Conservation (phyloP, 2,113 vertebrate species). For the Tragelaphus strepsiceros region DNA sequence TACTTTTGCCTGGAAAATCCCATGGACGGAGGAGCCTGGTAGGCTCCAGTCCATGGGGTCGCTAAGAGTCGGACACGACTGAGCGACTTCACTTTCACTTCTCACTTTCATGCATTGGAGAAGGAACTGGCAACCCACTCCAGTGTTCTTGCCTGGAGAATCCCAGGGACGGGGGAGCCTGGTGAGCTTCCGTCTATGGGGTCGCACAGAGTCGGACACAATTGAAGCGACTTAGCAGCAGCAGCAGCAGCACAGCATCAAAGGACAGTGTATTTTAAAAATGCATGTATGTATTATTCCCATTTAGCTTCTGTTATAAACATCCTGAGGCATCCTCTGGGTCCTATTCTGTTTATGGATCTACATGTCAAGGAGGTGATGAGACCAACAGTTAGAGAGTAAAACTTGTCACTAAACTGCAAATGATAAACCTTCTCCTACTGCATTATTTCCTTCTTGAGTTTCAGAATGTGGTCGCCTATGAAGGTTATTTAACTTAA, state of each 20-base stretch:
- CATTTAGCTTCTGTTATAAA: neutral
- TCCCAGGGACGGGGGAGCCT: too few species aligned
- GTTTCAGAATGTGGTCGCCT: neutral
- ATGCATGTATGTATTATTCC: neutral
- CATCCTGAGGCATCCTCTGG: neutral
- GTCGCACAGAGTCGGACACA: too few species aligned
- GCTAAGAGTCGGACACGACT: too few species aligned
- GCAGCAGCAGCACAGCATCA: neutral
- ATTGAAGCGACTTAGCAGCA: too few species aligned
- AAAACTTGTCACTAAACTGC: neutral
- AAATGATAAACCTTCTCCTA: neutral
- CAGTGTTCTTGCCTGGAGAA: too few species aligned
- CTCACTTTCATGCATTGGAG: too few species aligned
- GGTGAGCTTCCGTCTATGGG: accelerated
- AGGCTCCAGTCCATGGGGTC: too few species aligned
- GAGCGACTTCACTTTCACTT: too few species aligned
- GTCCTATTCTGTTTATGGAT: neutral
- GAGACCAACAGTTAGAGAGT: neutral
- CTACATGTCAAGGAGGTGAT: neutral
- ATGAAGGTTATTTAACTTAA: neutral
- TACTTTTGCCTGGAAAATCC: too few species aligned
- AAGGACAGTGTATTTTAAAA: neutral
- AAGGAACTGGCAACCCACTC: too few species aligned
- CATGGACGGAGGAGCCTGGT: too few species aligned
- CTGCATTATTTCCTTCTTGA: neutral